Evolutionary conservation across 2,797 vertebrate species (phyloP).

Genomic region (Coluber constrictor): DNA sequence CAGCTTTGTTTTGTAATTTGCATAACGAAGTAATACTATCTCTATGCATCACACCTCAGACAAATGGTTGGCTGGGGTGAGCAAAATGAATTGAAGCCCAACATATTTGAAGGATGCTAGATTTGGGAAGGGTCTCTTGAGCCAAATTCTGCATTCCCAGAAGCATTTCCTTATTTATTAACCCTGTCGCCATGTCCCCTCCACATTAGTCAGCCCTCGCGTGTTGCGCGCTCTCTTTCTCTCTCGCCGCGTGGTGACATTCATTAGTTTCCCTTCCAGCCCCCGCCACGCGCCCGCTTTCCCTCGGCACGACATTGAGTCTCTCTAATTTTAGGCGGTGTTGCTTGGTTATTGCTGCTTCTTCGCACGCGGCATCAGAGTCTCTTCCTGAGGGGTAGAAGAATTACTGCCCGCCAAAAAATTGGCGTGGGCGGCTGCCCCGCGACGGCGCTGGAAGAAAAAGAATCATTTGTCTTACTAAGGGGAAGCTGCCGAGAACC

Average conservation of each 20-base stretch:
- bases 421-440: not conserved
- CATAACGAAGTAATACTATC: not conserved
- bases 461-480: too few species aligned
- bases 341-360: not conserved
- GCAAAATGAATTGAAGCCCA: not conserved
- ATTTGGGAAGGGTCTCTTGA: not conserved
- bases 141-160: not conserved
- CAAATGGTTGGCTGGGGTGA: not conserved
- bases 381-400: not conserved
- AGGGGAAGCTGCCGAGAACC: not conserved
- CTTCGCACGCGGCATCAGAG: not conserved
- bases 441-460: not conserved
- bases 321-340: not conserved
- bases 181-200: too few species aligned
- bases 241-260: not conserved
- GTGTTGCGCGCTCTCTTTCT: not conserved
- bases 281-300: not conserved
- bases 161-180: too few species aligned
- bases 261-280: not conserved
- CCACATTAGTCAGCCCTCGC: too few species aligned
- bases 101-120: not conserved
- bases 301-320: not conserved
- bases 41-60: not conserved
- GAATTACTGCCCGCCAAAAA: not conserved
- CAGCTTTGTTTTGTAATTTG: not conserved